These are phyloP conservation scores for Drosophila virilis DNA, from an alignment of 1,140 invertebrate genomes.

Conservation along the genomic window DNA sequence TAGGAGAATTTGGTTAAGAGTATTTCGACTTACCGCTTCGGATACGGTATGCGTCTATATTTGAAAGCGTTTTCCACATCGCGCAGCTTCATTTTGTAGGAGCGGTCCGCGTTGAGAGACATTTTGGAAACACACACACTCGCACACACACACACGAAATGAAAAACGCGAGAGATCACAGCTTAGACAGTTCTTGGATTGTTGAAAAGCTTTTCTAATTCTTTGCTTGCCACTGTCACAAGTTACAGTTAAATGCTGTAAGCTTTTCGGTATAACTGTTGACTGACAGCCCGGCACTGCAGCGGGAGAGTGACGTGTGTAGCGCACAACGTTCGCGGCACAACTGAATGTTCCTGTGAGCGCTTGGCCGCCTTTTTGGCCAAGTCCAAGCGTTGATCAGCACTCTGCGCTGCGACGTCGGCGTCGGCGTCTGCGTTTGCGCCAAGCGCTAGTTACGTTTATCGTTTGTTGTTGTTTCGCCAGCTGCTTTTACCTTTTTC, in stretches of 20 bases:
- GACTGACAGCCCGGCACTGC: slow-evolving; percentile 20
- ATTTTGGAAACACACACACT: slow-evolving; percentile 7
- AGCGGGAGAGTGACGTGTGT: slow-evolving; percentile 59
- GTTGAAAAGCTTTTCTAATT: slow-evolving; percentile 33
- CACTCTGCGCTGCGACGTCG: slow-evolving; percentile 3
- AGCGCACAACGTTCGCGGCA: slow-evolving; percentile 72
- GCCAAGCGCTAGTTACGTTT: slow-evolving; percentile 56
- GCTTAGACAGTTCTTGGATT: slow-evolving; percentile 18
- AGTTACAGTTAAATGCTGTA: slow-evolving; percentile 29
- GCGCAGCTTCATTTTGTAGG: slow-evolving; percentile 83
- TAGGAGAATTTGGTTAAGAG: no score
- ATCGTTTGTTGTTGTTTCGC: slow-evolving; percentile 61
- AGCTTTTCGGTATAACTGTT: slow-evolving; percentile 26
- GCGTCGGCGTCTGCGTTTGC: slow-evolving; percentile 41
- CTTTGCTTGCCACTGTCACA: slow-evolving; percentile 18
- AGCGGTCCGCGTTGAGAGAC: slow-evolving; percentile 66
- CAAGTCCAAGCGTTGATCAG: slow-evolving; percentile 52
- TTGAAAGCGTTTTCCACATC: slow-evolving; percentile 83
- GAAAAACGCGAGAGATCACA: slow-evolving; percentile 27
- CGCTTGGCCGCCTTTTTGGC: slow-evolving; percentile 79
- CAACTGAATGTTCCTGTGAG: slow-evolving; percentile 78
- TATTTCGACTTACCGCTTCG: slow-evolving; percentile 76
- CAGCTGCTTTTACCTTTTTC: slow-evolving; percentile 78
- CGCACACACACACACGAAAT: slow-evolving; percentile 31
- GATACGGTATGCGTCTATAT: slow-evolving; percentile 82